A percentile compares a stretch with the other conserved stretches of the same genome.
phyloP scores from a whole-genome alignment of 2,888 invertebrate species.

The Platycnemis pennipes region DNA sequence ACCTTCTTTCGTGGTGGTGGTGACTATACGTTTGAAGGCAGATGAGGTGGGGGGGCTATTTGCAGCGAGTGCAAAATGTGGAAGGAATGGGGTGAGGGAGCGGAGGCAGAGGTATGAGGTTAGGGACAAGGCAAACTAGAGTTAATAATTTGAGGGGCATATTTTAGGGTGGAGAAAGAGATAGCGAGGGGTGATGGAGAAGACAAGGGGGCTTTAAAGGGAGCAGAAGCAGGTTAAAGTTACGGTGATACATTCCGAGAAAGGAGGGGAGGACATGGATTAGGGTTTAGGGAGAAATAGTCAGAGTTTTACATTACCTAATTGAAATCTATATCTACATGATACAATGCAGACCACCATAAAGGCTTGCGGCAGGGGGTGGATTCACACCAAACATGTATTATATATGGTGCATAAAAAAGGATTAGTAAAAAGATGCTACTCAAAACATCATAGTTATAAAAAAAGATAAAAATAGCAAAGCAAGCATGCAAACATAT shows the following conservation, averaged over 20 bases:
- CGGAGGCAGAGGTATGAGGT: not conserved
- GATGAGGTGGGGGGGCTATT: not conserved
- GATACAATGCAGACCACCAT: too few species aligned
- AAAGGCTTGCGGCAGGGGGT: too few species aligned
- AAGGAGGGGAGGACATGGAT: not conserved
- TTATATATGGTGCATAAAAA: too few species aligned
- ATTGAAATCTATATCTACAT: too few species aligned
- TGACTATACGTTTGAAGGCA: not conserved
- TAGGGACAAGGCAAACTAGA: not conserved
- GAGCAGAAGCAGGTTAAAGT: not conserved
- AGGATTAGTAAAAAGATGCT: too few species aligned
- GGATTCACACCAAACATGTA: too few species aligned
- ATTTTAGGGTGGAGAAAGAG: not conserved
- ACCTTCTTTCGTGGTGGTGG: not conserved
- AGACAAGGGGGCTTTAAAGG: not conserved
- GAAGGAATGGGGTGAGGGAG: not conserved
- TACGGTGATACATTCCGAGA: not conserved
- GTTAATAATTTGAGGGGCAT: conserved; percentile 9
- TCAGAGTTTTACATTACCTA: not conserved
- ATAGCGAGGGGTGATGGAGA: not conserved
- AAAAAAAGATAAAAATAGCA: too few species aligned
- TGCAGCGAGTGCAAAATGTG: conserved; percentile 5
- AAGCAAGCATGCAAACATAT: too few species aligned
- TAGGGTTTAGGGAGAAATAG: not conserved
- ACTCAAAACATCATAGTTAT: too few species aligned